Percentiles rank a stretch among this genome's conserved stretches.
Conservation (phyloP, 2,888 invertebrate genomes). For the Melipona bicolor region DNA sequence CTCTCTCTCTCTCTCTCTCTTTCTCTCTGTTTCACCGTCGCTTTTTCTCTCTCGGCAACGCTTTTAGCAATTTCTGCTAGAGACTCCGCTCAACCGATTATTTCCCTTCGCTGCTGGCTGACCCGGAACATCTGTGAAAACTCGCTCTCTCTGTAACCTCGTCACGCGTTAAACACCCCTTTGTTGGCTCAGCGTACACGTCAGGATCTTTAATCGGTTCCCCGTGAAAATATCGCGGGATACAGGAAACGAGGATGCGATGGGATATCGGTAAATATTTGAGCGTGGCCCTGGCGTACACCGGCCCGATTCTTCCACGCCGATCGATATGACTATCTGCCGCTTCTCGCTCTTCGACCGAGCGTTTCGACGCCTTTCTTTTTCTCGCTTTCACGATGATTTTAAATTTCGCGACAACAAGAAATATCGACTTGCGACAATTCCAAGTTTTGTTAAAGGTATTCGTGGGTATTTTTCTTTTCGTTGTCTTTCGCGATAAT, state of each 20-base stretch:
- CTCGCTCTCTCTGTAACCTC: slow-evolving; percentile 27
- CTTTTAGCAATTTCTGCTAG: slow-evolving; percentile 55
- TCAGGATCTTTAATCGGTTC: slow-evolving; percentile 43
- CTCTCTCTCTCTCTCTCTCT: background rate
- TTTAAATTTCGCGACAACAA: too few species aligned
- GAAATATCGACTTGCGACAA: too few species aligned
- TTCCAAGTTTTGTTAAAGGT: too few species aligned
- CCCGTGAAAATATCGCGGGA: slow-evolving; percentile 31
- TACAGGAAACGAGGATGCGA: slow-evolving; percentile 8
- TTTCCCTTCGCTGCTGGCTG: slow-evolving; percentile 43
- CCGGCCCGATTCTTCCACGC: background rate
- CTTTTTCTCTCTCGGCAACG: background rate
- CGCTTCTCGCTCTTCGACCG: background rate
- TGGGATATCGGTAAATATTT: slow-evolving; percentile 46
- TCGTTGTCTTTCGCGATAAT: background rate
- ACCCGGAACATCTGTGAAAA: slow-evolving; percentile 53
- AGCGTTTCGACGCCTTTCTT: background rate
- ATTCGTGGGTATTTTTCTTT: too few species aligned
- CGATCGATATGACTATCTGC: slow-evolving; percentile 28
- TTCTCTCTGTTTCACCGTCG: background rate
- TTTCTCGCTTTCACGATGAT: background rate
- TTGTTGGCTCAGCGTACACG: slow-evolving; percentile 29
- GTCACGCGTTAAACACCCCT: slow-evolving; percentile 41
- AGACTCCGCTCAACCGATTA: slow-evolving; percentile 47
- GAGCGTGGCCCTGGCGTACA: background rate